Evolutionary conservation across 1,140 invertebrate species (phyloP), one percentile per base, ranked within the genome.

Genomic region (Tyrophagus putrescentiae): DNA sequence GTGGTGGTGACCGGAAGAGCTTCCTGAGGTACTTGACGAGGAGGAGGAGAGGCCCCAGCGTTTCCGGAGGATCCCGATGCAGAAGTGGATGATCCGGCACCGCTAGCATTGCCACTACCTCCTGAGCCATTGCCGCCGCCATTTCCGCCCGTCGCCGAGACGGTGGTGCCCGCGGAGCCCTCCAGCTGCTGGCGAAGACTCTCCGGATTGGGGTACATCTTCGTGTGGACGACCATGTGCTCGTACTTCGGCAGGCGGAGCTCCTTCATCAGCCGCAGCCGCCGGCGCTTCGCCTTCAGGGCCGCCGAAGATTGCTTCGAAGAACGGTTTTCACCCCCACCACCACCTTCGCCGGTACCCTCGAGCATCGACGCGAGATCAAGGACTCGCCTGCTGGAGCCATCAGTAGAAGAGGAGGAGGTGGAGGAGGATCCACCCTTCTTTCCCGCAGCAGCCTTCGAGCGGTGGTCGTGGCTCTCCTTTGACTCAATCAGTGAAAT

Each of bases 211-310:
- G 67, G 67, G 42, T 68, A 64, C 3, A 73, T 64, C 13, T 75
- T 66, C 41, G 75, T 70, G 44, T 72, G 72, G 54, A 76, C 72
- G 70, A 84, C 82, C 81, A 85, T 83, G 70, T 76, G 78, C 71
- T 85, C 83, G 76, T 86, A 85, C 68, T 80, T 78, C 63, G 77
- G 78, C 63, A 82, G 74, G 66, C 81, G 75, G n/a, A 60, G 79
- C 70, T 84, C 82, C 72, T 84, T 86, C 70, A 85, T 27, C 28
- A 54, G 39, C 27, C 32, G 28, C 11, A 13, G 28, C 39, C 25
- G 52, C 39, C 25, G 32, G n/a, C 25, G 52, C 39, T 54, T 54
- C 2, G 28, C 52, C 21, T 48, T 48, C 18, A 48, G 31, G 16
- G n/a, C n/a, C n/a, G n/a, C n/a, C n/a, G n/a, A n/a, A n/a, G n/a